These are phyloP conservation scores for Odontophorus gujanensis DNA, from an alignment of 2,113 vertebrate genomes.

Conservation along the genomic window DNA sequence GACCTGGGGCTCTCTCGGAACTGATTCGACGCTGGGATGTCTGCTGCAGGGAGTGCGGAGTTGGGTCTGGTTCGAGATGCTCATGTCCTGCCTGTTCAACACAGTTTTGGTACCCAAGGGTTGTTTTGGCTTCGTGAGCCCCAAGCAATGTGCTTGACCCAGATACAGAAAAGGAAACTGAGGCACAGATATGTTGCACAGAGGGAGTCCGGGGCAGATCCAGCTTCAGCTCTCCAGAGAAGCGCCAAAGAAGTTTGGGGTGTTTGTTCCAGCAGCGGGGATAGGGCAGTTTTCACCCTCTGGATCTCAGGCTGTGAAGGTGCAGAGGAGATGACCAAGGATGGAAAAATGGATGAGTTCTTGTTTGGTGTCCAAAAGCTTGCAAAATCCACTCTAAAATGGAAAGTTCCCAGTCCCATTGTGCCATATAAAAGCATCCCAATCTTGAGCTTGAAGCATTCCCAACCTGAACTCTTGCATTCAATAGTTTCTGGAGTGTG, in stretches of 20 bases:
- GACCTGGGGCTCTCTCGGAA: not conserved
- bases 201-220: not conserved
- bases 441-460: not conserved
- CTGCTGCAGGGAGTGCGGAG: not conserved
- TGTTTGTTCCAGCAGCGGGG: not conserved
- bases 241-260: not conserved
- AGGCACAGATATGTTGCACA: not conserved
- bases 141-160: not conserved
- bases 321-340: not conserved
- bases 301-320: fast-evolving
- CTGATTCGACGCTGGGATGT: not conserved
- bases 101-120: not conserved
- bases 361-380: not conserved
- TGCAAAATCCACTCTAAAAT: not conserved
- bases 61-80: not conserved
- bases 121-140: not conserved
- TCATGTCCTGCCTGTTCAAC: not conserved
- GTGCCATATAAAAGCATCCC: not conserved
- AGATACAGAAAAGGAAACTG: not conserved
- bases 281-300: not conserved
- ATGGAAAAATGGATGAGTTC: not conserved
- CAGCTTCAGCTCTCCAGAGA: not conserved
- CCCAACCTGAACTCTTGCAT: not conserved
- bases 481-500: not conserved
- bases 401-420: not conserved